These are phyloP conservation scores for Macroglossus sobrinus DNA, from an alignment of 2,113 vertebrate genomes.

Conservation along the genomic window DNA sequence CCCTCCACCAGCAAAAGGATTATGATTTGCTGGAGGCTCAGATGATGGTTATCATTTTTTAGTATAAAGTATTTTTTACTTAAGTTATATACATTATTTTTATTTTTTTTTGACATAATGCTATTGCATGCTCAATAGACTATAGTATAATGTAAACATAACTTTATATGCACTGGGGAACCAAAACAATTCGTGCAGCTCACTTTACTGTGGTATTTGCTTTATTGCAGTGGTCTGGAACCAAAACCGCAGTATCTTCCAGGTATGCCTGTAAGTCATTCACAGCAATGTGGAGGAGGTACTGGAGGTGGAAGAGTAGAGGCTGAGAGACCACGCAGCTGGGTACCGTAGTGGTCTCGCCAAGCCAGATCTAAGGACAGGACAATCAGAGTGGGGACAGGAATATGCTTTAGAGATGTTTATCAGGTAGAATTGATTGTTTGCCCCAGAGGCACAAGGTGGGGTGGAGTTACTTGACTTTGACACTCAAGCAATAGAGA, in stretches of 20 bases:
- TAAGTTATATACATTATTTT: not conserved
- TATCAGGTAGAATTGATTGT: not conserved
- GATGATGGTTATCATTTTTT: not conserved
- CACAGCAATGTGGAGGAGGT: not conserved
- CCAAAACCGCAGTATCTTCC: not conserved
- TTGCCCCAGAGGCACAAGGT: not conserved
- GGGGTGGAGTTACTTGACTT: not conserved
- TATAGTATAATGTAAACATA: too few relatives aligned
- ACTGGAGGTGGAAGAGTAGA: not conserved
- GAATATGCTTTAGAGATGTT: not conserved
- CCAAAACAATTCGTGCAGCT: too few relatives aligned
- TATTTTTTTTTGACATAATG: not conserved
- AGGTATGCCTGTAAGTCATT: not conserved
- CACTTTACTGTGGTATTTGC: not conserved
- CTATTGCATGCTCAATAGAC: not conserved
- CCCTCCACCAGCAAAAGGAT: too few relatives aligned
- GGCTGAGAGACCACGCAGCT: accelerated
- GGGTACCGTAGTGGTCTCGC: not conserved
- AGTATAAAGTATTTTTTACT: not conserved
- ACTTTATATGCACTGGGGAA: too few relatives aligned
- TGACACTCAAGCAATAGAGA: not conserved
- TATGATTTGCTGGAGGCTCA: not conserved
- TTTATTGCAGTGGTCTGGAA: not conserved
- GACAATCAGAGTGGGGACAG: not conserved
- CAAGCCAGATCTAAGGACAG: not conserved